Conservation (phyloP, 1,140 invertebrate species). For the Meloidogyne exigua region DNA sequence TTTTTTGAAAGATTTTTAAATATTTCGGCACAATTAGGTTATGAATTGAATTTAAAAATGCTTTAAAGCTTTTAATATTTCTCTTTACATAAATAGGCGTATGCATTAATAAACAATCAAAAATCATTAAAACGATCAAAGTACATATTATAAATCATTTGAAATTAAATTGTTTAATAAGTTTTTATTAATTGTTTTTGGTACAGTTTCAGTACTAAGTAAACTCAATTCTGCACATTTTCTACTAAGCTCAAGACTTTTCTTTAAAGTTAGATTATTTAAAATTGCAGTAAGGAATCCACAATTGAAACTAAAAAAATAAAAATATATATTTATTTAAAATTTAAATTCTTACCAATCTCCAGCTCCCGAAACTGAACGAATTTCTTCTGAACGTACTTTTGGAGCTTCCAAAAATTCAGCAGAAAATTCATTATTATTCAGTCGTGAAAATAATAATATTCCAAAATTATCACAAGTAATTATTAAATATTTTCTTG, state of each 20-base stretch:
- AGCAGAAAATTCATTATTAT: background rate
- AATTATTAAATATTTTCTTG: conserved; percentile 20
- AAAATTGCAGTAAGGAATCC: conserved; percentile 34
- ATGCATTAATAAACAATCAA: no score
- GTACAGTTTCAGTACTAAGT: conserved; percentile 22
- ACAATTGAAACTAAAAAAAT: conserved; percentile 39
- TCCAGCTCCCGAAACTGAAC: conserved; percentile 54
- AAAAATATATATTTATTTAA: conserved; percentile 15
- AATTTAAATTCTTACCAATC: conserved; percentile 38
- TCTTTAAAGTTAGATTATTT: conserved; percentile 1
- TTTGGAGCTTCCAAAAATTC: conserved; percentile 20
- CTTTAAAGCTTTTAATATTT: no score
- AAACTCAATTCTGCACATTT: conserved; percentile 34
- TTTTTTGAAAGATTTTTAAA: no score
- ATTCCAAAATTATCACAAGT: conserved; percentile 31
- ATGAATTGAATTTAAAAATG: no score
- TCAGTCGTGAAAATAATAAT: conserved; percentile 11
- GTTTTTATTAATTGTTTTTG: conserved; percentile 8
- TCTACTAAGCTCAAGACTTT: conserved; percentile 28
- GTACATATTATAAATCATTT: no score
- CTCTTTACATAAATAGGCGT: no score
- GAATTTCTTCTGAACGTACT: conserved; percentile 34
- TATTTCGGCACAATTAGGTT: no score
- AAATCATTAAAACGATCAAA: no score
- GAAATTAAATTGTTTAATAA: background rate